Base-by-base conservation (phyloP, 2,888 invertebrate species). In the Sthenelais limicola region DNA sequence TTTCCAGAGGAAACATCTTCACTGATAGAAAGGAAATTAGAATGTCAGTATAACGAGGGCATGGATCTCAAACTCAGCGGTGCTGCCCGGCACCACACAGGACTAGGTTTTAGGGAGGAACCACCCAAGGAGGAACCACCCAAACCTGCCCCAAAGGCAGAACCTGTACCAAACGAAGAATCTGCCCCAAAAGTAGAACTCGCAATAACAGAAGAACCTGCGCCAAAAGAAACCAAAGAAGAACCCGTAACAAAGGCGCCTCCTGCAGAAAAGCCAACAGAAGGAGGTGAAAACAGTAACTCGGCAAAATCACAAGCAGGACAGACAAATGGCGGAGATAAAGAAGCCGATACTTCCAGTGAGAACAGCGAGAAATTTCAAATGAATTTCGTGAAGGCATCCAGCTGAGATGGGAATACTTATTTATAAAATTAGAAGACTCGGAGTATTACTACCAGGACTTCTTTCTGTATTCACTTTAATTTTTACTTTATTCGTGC, bases 11-110 rank as follows among this genome's bases (percentile, higher is more conserved):
- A 68, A 9, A 52, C 49, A 32, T 51, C 52, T 2, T 33, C 43
- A 3, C 24, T 21, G 33, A n/a, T 68, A 12, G 26, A 24, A 12
- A 5, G 32, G 12, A 30, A 68, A 32, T 28, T 68, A 21, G 68
- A 68, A 32, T 18, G 35, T n/a, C 68, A 68, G 52, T 68, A 51
- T 28, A 9, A 21, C 5, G 30, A 18, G 21, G 52, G 68, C 15
- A 15, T 68, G 32, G 68, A 68, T 18, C 52, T 51, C n/a, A 68
- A 68, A 26, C 18, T 68, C 7, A 51, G 51, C 52, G 68, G 68
- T 7, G 68, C 52, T 7, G 35, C 68, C 12, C 32, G 68, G 3
- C 43, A 51, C 12, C 68, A 68, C 24, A 24, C 21, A 3, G 68
- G 68, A 52, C 35, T 52, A 1, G 52, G 52, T 3, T 69, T 69